These are phyloP conservation scores for Sebastes diaconus DNA, from an alignment of 2,797 vertebrate genomes.

Conservation along the genomic window DNA sequence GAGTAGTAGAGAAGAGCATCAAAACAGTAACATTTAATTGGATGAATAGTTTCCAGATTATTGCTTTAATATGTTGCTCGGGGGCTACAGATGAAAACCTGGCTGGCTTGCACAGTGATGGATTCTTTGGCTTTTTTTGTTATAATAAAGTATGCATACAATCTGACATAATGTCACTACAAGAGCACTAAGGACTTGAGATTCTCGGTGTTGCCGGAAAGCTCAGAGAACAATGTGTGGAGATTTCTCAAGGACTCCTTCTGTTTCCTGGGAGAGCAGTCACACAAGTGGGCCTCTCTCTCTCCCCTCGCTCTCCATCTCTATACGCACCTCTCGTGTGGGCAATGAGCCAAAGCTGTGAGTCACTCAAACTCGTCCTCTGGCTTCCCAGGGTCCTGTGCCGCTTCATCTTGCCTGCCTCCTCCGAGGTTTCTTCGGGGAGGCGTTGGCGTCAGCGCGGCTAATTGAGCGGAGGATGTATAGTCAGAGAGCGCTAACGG, in stretches of 20 bases:
- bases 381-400: conserved; percentile 23
- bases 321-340: conserved; percentile 14
- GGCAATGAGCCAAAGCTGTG: conserved; percentile 42
- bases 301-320: conserved; percentile 7
- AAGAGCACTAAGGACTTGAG: background rate
- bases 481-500: conserved; percentile 19
- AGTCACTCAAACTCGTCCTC: conserved; percentile 44
- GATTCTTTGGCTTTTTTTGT: background rate
- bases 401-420: conserved; percentile 36
- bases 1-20: background rate
- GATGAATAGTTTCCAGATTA: background rate
- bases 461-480: conserved; percentile 54
- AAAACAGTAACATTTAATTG: background rate
- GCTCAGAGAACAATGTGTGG: conserved; percentile 4
- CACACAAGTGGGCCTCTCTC: conserved; percentile 8
- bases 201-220: background rate
- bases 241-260: conserved; percentile 46
- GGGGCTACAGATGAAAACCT: background rate
- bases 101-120: background rate
- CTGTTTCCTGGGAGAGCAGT: conserved; percentile 8
- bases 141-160: fast-evolving
- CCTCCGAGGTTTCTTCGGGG: background rate
- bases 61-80: background rate
- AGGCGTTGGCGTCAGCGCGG: conserved; percentile 7
- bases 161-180: background rate